Evolutionary conservation across 2,113 vertebrate genomes (phyloP).

Genomic region (Cyprinus carpio): DNA sequence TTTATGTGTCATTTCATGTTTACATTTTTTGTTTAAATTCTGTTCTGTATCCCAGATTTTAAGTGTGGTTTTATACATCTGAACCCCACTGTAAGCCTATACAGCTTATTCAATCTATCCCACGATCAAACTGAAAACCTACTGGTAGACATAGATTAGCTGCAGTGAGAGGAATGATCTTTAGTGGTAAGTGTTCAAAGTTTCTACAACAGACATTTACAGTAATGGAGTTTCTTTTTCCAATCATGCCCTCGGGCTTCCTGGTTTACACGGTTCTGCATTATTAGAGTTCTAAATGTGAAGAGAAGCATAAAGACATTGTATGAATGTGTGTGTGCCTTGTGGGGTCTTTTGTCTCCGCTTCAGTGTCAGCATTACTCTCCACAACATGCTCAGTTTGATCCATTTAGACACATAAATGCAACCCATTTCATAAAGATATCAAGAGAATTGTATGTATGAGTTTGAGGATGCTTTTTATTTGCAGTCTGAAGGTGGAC

Average conservation of each 20-base stretch:
- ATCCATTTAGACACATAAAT: background rate
- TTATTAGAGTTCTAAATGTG: slow-evolving; percentile 73
- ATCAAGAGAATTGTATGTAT: background rate
- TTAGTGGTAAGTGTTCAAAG: background rate
- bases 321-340: slow-evolving; percentile 37
- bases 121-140: background rate
- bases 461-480: slow-evolving; percentile 5
- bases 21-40: background rate
- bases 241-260: slow-evolving; percentile 68
- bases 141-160: background rate
- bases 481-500: background rate
- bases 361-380: background rate
- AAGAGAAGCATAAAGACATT: slow-evolving; percentile 72
- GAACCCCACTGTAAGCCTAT: background rate
- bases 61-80: background rate
- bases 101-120: background rate
- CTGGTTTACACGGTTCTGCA: slow-evolving; percentile 66
- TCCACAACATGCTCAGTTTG: background rate
- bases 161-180: slow-evolving; percentile 5
- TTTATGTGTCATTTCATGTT: background rate
- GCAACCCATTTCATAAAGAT: background rate
- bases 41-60: background rate
- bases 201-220: background rate
- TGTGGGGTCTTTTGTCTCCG: background rate
- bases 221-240: slow-evolving; percentile 51